Base-by-base conservation (phyloP, 2,888 invertebrate genomes). In the Podabrus alpinus region DNA sequence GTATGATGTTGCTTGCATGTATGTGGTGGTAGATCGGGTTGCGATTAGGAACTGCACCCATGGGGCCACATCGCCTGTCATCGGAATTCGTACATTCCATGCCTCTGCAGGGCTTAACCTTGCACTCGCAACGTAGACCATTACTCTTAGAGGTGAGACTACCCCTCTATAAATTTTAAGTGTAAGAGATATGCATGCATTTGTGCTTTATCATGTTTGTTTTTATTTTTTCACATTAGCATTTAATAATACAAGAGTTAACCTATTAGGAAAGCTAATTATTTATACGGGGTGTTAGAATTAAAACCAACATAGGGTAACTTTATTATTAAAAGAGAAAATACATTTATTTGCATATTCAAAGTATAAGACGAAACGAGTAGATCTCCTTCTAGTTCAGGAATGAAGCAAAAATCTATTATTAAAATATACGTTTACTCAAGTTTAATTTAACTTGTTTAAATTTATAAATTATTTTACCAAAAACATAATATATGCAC, bases 131-230 rank as follows among this genome's bases (percentile, higher is more conserved):
- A 88, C 90, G 92, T 87, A 92, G 94, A 89, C 93, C 94, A 89
- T 91, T 94, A 90, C 92, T 95, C 89, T 91, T 95, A 89, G 94
- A 95, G 94, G 94, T 95, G 93, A 94, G 93, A 85, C 81, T 81
- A 77, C 72, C 79, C 78, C 78, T 73, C 77, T 78, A 72, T 69
- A 78, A 79, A 17, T 77, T 77, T 69, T 66, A 21, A 16, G 29
- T 29, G 29, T 29, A 29, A 45, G 45, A 45, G n/a, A 45, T 45
- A 45, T n/a, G 45, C 45, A 45, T 64, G 62, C 13, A 64, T 19
- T 64, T 64, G n/a, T 19, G 21, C 21, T 64, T 64, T 13, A 64
- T n/a, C 15, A 13, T 21, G 10, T 19, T 17, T 60, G 0, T 62
- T 62, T 9, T 17, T 19, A n/a, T n/a, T 62, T n/a, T 64, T 64